Conservation (phyloP, 2,797 vertebrate genomes). For the Acrossocheilus wenchowensis region DNA sequence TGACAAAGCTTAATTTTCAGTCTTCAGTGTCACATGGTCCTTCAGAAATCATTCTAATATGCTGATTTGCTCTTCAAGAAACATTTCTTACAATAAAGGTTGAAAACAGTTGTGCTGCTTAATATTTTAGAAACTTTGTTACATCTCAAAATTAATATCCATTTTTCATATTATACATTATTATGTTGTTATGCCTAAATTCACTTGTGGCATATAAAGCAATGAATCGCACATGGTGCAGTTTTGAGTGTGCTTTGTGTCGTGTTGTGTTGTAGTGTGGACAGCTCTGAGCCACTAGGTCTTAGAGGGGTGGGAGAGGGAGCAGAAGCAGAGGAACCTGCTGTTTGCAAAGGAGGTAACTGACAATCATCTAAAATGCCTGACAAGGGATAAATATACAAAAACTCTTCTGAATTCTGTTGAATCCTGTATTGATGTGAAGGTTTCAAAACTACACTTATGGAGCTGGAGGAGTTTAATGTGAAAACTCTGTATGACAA, state of each 20-base stretch:
- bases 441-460: slow-evolving; percentile 66
- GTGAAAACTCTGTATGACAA: slow-evolving; percentile 91
- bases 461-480: slow-evolving; percentile 89
- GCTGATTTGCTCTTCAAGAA: background rate
- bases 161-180: background rate
- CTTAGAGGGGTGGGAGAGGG: slow-evolving; percentile 76
- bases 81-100: background rate
- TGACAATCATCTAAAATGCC: background rate
- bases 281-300: slow-evolving; percentile 67
- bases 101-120: background rate
- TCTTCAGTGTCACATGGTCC: background rate
- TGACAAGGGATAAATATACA: background rate
- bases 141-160: background rate
- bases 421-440: slow-evolving; percentile 17
- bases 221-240: background rate
- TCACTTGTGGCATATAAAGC: background rate
- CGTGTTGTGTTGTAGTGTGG: slow-evolving; percentile 68
- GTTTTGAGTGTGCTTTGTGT: slow-evolving; percentile 46
- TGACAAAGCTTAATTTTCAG: background rate
- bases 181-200: background rate
- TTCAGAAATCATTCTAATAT: background rate
- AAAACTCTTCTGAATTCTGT: background rate
- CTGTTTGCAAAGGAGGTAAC: slow-evolving; percentile 73
- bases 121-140: background rate
- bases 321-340: slow-evolving; percentile 76